These are phyloP conservation scores for Standfussiana lucernea DNA, from an alignment of 2,888 invertebrate species.

Conservation along the genomic window DNA sequence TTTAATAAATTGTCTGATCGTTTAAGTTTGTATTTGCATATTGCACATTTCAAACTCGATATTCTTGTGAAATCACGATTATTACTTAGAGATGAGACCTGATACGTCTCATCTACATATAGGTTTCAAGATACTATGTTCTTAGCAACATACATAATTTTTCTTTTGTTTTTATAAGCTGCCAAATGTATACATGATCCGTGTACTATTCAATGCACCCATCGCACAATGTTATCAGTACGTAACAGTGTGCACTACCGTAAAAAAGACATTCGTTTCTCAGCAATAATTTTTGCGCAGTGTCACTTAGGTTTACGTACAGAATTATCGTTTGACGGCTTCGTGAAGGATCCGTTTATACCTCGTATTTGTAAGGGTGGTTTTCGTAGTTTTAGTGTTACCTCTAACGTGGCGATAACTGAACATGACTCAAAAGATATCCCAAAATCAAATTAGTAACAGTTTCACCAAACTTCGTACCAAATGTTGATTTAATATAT, in stretches of 20 bases:
- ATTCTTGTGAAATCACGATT: not conserved
- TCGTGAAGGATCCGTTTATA: not conserved
- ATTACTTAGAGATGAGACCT: not conserved
- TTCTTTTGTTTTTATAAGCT: too few species aligned
- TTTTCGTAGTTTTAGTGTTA: not conserved
- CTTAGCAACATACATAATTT: too few species aligned
- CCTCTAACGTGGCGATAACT: too few species aligned
- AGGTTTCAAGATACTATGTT: not conserved
- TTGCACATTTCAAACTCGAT: not conserved
- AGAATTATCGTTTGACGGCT: not conserved
- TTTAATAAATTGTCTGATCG: not conserved
- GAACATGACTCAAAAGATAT: not conserved
- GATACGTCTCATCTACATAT: too few species aligned
- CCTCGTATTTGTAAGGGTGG: not conserved
- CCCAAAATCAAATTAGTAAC: slow-evolving; percentile 8
- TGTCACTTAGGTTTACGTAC: not conserved
- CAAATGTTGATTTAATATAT: slow-evolving; percentile 6
- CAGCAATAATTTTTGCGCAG: not conserved
- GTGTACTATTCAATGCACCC: not conserved
- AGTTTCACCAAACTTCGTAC: not conserved
- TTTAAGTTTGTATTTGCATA: not conserved
- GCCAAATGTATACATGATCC: not conserved
- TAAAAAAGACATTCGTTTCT: not conserved
- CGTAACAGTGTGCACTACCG: not conserved
- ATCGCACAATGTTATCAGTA: not conserved